Base-by-base conservation (phyloP, 2,113 vertebrate genomes). In the Toxotes jaculatrix region DNA sequence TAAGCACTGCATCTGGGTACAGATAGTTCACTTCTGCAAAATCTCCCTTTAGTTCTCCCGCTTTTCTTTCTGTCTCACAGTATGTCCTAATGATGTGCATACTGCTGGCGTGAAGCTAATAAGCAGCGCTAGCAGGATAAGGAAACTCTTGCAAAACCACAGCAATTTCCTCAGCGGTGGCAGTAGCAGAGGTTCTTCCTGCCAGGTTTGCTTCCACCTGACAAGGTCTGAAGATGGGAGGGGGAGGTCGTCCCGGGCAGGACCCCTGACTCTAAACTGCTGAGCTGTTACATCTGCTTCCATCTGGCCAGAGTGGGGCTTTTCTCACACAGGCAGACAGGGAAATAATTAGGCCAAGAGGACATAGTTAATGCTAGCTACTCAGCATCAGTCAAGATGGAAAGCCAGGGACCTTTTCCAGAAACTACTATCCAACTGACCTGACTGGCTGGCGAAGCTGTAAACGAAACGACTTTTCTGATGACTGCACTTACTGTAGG, bases 221-320 rank as follows among this genome's bases (percentile, higher is more conserved):
- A 87, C 67, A 7, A 60, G n/a, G 60, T 61, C 74, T 53, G 77
- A 23, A 68, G 62, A 77, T 71, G 42, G 53, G 40, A 47, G 21
- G 42, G 27, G 64, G 43, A 73, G 77, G 80, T 84, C 43, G 21
- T 42, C 40, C 47, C 1, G 72, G 77, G 70, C 84, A 75, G 51
- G 75, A 87, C 83, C 89, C 59, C 60, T 53, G 82, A 83, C 88
- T 86, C 59, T 40, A 79, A 90, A 88, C 84, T 87, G 87, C 85
- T 88, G 89, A 90, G 84, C 87, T 89, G 90, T 87, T 90, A 73
- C 79, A 87, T 74, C 70, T 83, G 87, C 10, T 82, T 91, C 86
- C 88, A 90, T 86, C 85, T 83, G 83, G 80, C 65, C n/a, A 61
- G 76, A 87, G 27, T 69, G 85, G 65, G 49, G 56, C 75, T 74